A percentile compares a stretch with the other conserved stretches of the same genome.
phyloP scores from a whole-genome alignment of 2,888 invertebrate genomes.

The Luperina testacea region DNA sequence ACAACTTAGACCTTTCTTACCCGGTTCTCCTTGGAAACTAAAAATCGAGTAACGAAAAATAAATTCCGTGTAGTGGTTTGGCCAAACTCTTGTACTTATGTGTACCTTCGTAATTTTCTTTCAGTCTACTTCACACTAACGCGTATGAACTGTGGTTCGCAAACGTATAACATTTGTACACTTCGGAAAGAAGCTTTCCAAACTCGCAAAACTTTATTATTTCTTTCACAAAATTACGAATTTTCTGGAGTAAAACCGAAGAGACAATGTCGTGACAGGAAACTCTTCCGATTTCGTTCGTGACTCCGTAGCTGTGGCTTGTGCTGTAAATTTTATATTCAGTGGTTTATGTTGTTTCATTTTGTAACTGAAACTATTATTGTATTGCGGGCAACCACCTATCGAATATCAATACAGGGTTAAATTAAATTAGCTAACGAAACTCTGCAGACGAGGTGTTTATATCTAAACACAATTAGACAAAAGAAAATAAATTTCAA shows the following conservation, averaged over 20 bases:
- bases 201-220: slow-evolving; percentile 68
- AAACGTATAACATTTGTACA: slow-evolving; percentile 45
- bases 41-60: slow-evolving; percentile 14
- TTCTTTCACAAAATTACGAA: slow-evolving; percentile 71
- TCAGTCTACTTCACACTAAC: slow-evolving; percentile 9
- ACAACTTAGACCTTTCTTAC: slow-evolving; percentile 27
- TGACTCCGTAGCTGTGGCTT: slow-evolving; percentile 62
- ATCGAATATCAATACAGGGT: neutral
- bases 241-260: slow-evolving; percentile 62
- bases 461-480: no score
- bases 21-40: slow-evolving; percentile 14
- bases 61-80: slow-evolving; percentile 21
- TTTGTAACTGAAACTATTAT: slow-evolving; percentile 8
- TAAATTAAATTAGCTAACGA: no score
- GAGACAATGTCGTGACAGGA: slow-evolving; percentile 57
- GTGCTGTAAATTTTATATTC: slow-evolving; percentile 42
- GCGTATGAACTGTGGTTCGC: slow-evolving; percentile 18
- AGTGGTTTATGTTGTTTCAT: slow-evolving; percentile 13
- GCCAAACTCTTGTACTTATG: slow-evolving; percentile 8
- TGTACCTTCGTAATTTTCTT: neutral
- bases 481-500: no score
- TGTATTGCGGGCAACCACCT: neutral
- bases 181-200: slow-evolving; percentile 64
- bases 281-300: slow-evolving; percentile 64
- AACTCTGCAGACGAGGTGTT: no score